Percentiles rank a stretch among this genome's conserved stretches.
phyloP scores from a whole-genome alignment of 2,113 vertebrate species.

The Gallinago jamesoni region DNA sequence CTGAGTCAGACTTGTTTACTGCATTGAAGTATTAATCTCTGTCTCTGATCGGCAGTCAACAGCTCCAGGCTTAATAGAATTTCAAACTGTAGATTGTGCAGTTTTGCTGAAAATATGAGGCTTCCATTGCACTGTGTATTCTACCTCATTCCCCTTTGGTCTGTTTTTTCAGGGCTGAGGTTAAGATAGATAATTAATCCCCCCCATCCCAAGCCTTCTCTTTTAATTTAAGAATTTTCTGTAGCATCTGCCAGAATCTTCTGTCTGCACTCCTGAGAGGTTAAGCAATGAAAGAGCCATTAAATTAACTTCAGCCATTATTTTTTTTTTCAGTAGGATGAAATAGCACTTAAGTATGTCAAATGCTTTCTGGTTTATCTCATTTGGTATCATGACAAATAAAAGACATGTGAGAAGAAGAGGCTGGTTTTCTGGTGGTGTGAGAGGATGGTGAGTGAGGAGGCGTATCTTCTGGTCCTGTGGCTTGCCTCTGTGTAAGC shows the following conservation, averaged over 20 bases:
- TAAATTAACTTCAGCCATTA: background rate
- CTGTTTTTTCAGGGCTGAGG: background rate
- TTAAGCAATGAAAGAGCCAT: background rate
- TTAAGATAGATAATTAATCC: conserved; percentile 24
- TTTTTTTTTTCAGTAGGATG: background rate
- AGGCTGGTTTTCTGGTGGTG: background rate
- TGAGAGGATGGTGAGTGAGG: background rate
- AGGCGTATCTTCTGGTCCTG: background rate
- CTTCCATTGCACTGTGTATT: background rate
- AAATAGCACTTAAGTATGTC: background rate
- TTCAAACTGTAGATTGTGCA: conserved; percentile 9
- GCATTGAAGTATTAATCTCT: background rate
- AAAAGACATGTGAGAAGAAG: background rate
- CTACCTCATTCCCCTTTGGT: background rate
- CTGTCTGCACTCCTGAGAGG: background rate
- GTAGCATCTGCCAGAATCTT: conserved; percentile 3
- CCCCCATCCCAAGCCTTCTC: background rate
- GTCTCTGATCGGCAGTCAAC: background rate
- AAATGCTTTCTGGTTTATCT: background rate
- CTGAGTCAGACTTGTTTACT: conserved; percentile 57
- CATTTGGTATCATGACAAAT: background rate
- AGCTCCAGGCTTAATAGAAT: conserved; percentile 1
- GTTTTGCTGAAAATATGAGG: background rate
- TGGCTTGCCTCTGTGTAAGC: background rate
- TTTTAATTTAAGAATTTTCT: conserved; percentile 38